Conservation (phyloP, 2,888 invertebrate genomes). For the Diachrysia chrysitis region DNA sequence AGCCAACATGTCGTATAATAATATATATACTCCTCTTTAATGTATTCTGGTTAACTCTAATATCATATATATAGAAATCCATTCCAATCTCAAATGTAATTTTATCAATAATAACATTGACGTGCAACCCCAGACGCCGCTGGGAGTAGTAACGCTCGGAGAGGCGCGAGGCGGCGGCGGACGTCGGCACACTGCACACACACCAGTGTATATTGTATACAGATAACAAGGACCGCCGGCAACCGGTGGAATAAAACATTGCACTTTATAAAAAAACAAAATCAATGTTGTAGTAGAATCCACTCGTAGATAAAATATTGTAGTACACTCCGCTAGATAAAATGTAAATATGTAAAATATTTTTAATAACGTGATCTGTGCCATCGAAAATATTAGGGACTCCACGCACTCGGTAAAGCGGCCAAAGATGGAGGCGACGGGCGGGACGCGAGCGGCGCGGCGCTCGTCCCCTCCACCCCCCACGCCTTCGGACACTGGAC, state of each 20-base stretch:
- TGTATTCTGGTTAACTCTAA: slow-evolving; percentile 38
- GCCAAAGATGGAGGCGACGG: slow-evolving; percentile 73
- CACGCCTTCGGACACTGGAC: slow-evolving; percentile 75
- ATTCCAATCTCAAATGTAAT: slow-evolving; percentile 59
- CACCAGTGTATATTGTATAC: slow-evolving; percentile 73
- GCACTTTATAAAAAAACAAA: slow-evolving; percentile 88
- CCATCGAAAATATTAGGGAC: slow-evolving; percentile 88
- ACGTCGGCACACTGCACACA: slow-evolving; percentile 82
- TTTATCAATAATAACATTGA: slow-evolving; percentile 58
- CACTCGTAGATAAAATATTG: slow-evolving; percentile 89
- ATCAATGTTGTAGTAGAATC: slow-evolving; percentile 89
- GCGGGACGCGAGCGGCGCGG: slow-evolving; percentile 52
- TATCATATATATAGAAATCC: slow-evolving; percentile 56
- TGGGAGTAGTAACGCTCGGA: slow-evolving; percentile 66
- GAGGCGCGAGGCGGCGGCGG: slow-evolving; percentile 67
- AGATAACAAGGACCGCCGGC: slow-evolving; percentile 87
- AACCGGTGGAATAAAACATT: slow-evolving; percentile 89
- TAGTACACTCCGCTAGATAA: slow-evolving; percentile 89
- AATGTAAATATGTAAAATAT: slow-evolving; percentile 89
- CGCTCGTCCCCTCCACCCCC: slow-evolving; percentile 71
- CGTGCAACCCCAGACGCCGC: slow-evolving; percentile 67
- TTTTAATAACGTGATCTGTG: slow-evolving; percentile 88
- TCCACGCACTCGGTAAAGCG: slow-evolving; percentile 86
- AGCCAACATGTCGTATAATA: slow-evolving; percentile 20
- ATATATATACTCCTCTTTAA: slow-evolving; percentile 46